A percentile compares a stretch with the other conserved stretches of the same genome.
Conservation (phyloP, 2,888 invertebrate genomes). For the Trichopoda pennipes region DNA sequence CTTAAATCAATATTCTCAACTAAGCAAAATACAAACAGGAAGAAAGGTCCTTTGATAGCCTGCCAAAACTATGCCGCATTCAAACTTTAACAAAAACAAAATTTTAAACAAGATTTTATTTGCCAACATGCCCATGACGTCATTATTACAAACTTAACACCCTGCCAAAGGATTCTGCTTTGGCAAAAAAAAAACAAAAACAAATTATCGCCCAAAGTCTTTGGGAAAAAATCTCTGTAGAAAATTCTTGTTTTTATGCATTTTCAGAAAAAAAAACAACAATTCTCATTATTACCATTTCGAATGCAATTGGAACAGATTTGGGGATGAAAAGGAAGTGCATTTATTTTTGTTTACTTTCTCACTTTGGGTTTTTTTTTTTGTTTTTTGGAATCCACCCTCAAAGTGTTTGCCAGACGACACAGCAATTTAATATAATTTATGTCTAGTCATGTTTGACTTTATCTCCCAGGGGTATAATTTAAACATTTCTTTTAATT, state of each 20-base stretch:
- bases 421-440: constrained; percentile 43
- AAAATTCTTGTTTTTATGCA: constrained; percentile 24
- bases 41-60: constrained; percentile 17
- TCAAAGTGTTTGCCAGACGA: not conserved
- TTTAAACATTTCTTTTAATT: constrained; percentile 55
- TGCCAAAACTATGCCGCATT: constrained; percentile 46
- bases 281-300: constrained; percentile 43
- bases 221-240: constrained; percentile 10
- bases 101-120: constrained; percentile 17
- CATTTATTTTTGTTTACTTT: not conserved
- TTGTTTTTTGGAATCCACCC: constrained; percentile 3
- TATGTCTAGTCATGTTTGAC: constrained; percentile 56
- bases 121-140: constrained; percentile 54
- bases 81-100: constrained; percentile 15
- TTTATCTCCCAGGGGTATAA: constrained; percentile 47
- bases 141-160: constrained; percentile 54
- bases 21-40: not conserved
- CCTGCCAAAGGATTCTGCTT: not conserved
- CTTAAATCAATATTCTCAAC: constrained; percentile 43
- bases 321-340: constrained; percentile 40
- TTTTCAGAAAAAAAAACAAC: constrained; percentile 26
- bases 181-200: not conserved
- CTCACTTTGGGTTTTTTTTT: not conserved
- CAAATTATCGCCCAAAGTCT: not conserved
- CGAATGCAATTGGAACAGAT: constrained; percentile 48